A percentile compares a stretch with the other conserved stretches of the same genome.
phyloP scores from a whole-genome alignment of 2,888 invertebrate species.

The Antheraea assamensis region DNA sequence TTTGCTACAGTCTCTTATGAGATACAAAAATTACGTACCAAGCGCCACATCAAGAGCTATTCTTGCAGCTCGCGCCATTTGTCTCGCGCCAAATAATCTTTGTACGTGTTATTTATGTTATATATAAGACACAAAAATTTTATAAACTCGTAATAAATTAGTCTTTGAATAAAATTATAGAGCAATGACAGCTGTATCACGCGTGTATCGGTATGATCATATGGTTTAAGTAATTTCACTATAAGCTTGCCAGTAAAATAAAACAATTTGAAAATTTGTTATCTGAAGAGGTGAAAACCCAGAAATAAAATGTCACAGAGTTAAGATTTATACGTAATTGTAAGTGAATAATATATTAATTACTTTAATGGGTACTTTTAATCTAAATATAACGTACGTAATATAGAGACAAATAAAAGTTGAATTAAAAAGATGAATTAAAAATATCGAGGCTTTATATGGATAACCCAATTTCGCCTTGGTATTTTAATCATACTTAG shows the following conservation, averaged over 20 bases:
- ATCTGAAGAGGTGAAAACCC: not conserved
- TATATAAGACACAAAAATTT: not conserved
- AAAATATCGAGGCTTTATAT: not conserved
- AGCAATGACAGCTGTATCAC: not conserved
- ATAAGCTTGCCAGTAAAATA: not conserved
- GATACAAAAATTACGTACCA: slow-evolving; percentile 43
- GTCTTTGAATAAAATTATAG: not conserved
- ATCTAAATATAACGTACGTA: not conserved
- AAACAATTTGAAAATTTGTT: not conserved
- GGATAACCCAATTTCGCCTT: not conserved
- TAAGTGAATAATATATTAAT: not conserved
- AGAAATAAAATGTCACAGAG: not conserved
- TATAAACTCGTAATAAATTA: not conserved
- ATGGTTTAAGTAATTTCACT: not conserved
- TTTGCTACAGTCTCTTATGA: slow-evolving; percentile 64
- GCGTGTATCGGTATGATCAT: not conserved
- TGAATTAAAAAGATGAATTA: not conserved
- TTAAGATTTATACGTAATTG: no score
- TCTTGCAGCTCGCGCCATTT: slow-evolving; percentile 60
- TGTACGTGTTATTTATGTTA: not conserved
- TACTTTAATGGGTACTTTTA: not conserved
- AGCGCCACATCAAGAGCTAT: slow-evolving; percentile 62
- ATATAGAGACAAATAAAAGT: not conserved
- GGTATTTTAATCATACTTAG: not conserved
- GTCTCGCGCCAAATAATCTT: not conserved